Percentiles rank a stretch among this genome's conserved stretches.
These are phyloP conservation scores for Drosophila dunni DNA, from an alignment of 1,140 invertebrate genomes.

Conservation along the genomic window DNA sequence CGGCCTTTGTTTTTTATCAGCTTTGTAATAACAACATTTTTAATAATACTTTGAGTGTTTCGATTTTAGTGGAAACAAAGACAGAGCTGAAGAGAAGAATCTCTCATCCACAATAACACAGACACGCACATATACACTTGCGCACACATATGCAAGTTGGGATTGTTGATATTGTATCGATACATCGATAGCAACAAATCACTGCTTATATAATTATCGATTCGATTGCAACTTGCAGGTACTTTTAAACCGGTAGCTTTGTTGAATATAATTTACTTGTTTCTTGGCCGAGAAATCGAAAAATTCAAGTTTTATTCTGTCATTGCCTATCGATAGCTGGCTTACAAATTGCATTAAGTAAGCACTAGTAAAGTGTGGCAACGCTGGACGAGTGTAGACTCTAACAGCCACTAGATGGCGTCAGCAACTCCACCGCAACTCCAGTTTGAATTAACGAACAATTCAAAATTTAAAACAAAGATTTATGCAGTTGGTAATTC, in stretches of 20 bases:
- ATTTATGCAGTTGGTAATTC: conserved; percentile 7
- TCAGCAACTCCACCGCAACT: not conserved
- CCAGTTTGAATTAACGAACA: not conserved
- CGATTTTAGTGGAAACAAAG: conserved; percentile 42
- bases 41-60: conserved; percentile 12
- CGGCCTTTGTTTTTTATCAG: conserved; percentile 33
- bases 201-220: conserved; percentile 2
- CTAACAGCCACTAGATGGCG: not conserved
- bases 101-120: conserved; percentile 41
- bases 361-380: not conserved
- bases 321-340: conserved; percentile 5
- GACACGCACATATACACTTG: conserved; percentile 1
- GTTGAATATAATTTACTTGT: too few relatives aligned
- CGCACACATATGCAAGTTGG: conserved; percentile 1
- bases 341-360: not conserved
- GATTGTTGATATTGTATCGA: conserved; percentile 21
- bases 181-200: conserved; percentile 4
- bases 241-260: too few relatives aligned
- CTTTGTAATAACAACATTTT: conserved; percentile 37
- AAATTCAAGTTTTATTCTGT: not conserved
- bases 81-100: conserved; percentile 35
- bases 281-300: too few relatives aligned
- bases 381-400: not conserved
- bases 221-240: not conserved
- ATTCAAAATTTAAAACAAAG: not conserved